Conservation (phyloP, 1,140 invertebrate species). For the Notospermus geniculatus region DNA sequence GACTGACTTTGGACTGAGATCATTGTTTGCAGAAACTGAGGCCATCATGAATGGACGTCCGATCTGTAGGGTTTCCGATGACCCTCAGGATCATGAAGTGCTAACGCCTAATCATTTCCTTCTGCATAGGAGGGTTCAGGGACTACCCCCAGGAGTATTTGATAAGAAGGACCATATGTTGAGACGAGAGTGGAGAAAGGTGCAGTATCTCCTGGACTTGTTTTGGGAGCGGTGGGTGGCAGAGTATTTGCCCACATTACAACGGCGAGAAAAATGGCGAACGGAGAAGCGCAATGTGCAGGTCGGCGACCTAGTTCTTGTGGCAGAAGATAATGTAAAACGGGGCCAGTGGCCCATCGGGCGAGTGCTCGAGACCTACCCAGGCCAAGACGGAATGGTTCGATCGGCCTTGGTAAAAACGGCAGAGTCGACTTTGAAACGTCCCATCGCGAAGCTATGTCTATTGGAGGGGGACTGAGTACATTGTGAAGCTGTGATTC, state of each 20-base stretch:
- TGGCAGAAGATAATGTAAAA: conserved; percentile 11
- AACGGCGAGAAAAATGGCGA: neutral
- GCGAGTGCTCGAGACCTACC: conserved; percentile 4
- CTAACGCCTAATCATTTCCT: conserved; percentile 21
- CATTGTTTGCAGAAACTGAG: conserved; percentile 16
- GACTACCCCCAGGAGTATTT: too few species aligned
- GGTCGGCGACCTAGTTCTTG: conserved; percentile 21
- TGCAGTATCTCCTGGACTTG: conserved; percentile 17
- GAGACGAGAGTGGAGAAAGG: conserved; percentile 15
- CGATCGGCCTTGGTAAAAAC: conserved; percentile 12
- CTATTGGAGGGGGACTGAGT: too few species aligned
- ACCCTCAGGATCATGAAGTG: conserved; percentile 13
- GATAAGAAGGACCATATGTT: conserved; percentile 10
- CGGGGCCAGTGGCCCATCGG: conserved; percentile 22
- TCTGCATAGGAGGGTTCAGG: conserved; percentile 22
- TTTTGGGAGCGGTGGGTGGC: conserved; percentile 25
- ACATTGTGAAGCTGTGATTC: too few species aligned
- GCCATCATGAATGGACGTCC: conserved; percentile 15
- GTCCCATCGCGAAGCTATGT: too few species aligned
- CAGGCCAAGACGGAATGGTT: conserved; percentile 15
- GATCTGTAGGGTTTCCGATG: conserved; percentile 10
- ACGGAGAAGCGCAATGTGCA: too few species aligned
- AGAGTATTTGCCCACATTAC: conserved; percentile 13
- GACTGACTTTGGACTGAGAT: conserved; percentile 12
- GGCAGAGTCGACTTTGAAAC: too few species aligned